Base-by-base conservation (phyloP, 2,113 vertebrate species). In the Ciconia stormi region DNA sequence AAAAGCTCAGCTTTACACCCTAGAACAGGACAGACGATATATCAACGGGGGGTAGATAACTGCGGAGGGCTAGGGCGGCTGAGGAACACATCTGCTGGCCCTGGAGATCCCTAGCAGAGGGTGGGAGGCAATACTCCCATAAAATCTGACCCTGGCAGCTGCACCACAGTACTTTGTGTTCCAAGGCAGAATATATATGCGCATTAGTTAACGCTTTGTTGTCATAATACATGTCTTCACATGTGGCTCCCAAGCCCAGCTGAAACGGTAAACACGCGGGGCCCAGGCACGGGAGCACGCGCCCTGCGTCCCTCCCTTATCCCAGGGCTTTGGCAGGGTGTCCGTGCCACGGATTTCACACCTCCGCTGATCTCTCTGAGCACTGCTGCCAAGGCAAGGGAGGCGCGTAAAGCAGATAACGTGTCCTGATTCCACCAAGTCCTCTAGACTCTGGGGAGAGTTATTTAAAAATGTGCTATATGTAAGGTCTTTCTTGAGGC, bases 1-100 rank as follows among this genome's bases (percentile, higher is more conserved):
- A 7, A 6, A 4, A 40, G 13, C 22, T 80, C 50, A 6, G 0
- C 12, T 10, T 9, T 2, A 10, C 9, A 3, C 18, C 49, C 22
- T 42, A 5, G 52, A 12, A 42, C 67, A 10, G n/a, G 44, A 7
- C 61, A 16, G 32, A 2, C 10, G 13, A 6, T 26, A 9, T 19
- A 11, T 10, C 30, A 2, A 1, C 0, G 0, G 0, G 19, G 17
- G 16, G 16, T 11, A 2, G 11, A 16, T 1, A 5, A 23, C 1
- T 13, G 26, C 0, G 0, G 17, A 26, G 42, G 34, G 50, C 23
- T 16, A 1, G 67, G 23, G 42, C 59, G 47, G 74, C 50, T 23
- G 36, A 12, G 46, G 46, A 36, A 7, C 25, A 0, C 3, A 12
- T 6, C 67, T 19, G 46, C 23, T 8, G n/a, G 26, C 27, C 34